Percentiles rank a stretch among this genome's conserved stretches.
Conservation (phyloP, 2,888 invertebrate genomes). For the Biston stratarius region DNA sequence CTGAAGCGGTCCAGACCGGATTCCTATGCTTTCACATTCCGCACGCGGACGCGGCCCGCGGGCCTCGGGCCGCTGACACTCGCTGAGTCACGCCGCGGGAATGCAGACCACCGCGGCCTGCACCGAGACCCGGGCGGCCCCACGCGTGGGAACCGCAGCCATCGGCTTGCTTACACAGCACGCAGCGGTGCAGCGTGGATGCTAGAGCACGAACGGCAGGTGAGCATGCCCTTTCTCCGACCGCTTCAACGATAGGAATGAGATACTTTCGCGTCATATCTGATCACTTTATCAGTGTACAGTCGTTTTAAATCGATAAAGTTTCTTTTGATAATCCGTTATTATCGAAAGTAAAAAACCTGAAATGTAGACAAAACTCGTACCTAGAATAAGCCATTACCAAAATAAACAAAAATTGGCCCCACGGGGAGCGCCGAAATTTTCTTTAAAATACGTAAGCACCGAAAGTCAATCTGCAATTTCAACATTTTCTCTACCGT, state of each 20-base stretch:
- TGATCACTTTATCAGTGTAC: neutral
- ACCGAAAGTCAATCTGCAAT: too few relatives aligned
- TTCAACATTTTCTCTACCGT: too few relatives aligned
- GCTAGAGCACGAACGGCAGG: neutral
- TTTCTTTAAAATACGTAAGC: too few relatives aligned
- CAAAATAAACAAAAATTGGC: too few relatives aligned
- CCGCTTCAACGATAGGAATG: neutral
- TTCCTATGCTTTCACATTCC: constrained; percentile 66
- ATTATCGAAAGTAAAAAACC: too few relatives aligned
- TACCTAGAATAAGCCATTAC: too few relatives aligned
- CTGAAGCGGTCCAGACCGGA: constrained; percentile 49
- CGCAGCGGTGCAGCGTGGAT: neutral
- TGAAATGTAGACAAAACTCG: too few relatives aligned
- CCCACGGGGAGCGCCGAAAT: too few relatives aligned
- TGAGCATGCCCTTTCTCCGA: neutral
- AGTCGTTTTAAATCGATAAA: neutral
- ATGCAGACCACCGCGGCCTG: constrained; percentile 39
- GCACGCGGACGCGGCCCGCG: constrained; percentile 32
- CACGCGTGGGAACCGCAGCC: constrained; percentile 24
- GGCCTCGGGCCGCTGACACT: constrained; percentile 24
- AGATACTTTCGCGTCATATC: neutral
- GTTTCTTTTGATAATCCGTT: neutral
- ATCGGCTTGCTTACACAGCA: constrained; percentile 2
- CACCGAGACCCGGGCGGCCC: constrained; percentile 19
- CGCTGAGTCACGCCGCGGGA: constrained; percentile 58